Base-by-base conservation (phyloP, 2,888 invertebrate genomes). In the Campoplex nolae region DNA sequence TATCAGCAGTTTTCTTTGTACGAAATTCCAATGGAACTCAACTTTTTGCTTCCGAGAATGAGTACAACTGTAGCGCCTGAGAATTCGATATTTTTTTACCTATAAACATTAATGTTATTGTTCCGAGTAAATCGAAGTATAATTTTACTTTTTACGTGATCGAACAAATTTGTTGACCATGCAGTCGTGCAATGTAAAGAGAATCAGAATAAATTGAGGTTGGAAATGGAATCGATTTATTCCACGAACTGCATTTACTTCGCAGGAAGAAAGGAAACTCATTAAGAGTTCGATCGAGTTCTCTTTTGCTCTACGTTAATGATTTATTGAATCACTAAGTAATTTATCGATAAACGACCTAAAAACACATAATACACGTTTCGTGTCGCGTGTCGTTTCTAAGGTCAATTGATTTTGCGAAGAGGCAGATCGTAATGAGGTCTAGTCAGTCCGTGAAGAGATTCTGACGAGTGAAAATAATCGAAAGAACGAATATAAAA, bases 311-410 rank as follows among this genome's bases (percentile, higher is more conserved):
- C n/a, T 58, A 65, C 45, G 48, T 80, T 84, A 54, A 81, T 81
- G 81, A 86, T 84, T 86, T 70, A 86, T 84, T 54, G 42, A 81
- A 38, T 68, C 56, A 56, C 11, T 51, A 56, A 67, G 2, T 84
- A 78, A 84, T 81, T 84, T 84, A 86, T 84, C 42, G 73, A 76
- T 35, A 56, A n/a, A 51, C 77, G 83, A 71, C 83, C 80, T 68
- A 70, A 45, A 78, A 80, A 48, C 45, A 68, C 56, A 68, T 38
- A 23, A 35, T 62, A 32, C 23, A 23, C 32, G 62, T 32, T 62
- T 16, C 62, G 32, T 32, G 8, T 71, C 51, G 71, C 32, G 45
- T 16, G 32, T 62, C 16, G 32, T 62, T 62, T 28, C 7, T 28
- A 8, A 48, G 28, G 23, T 42, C 71, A 9, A 42, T 74, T 68